phyloP scores from a whole-genome alignment of 2,113 vertebrate species.

The Phocoena phocoena region DNA sequence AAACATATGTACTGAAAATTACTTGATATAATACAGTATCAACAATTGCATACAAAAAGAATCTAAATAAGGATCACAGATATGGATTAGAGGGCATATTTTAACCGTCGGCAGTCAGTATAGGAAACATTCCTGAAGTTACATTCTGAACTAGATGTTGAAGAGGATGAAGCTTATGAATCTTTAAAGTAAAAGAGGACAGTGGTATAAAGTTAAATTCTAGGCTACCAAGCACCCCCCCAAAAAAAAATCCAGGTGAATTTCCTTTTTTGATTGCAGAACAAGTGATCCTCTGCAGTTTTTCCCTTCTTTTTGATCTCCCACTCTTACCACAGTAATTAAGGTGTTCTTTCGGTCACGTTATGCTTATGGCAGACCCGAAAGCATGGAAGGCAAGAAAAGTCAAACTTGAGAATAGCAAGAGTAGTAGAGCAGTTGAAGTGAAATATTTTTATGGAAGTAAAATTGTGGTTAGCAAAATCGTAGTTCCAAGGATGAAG shows the following conservation, averaged over 20 bases:
- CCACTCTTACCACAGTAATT: neutral
- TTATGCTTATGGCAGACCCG: neutral
- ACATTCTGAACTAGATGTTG: conserved; percentile 19
- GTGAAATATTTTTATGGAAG: neutral
- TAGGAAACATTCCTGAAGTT: neutral
- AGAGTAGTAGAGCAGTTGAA: neutral
- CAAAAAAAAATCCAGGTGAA: neutral
- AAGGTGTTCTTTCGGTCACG: neutral
- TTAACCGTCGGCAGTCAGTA: neutral
- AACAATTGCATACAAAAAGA: neutral
- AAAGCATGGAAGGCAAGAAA: neutral
- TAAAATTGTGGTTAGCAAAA: neutral
- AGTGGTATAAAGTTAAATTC: neutral
- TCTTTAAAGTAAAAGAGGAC: neutral
- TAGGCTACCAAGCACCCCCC: neutral
- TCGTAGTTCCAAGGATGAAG: neutral
- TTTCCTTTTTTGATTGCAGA: neutral
- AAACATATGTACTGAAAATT: neutral
- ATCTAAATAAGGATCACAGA: neutral
- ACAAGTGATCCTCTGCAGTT: neutral
- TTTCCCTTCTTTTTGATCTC: neutral
- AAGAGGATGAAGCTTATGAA: neutral
- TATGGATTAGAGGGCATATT: neutral
- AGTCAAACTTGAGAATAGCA: neutral
- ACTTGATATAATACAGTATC: neutral